phyloP scores from a whole-genome alignment of 1,140 invertebrate genomes.

The Heliconius hewitsoni region DNA sequence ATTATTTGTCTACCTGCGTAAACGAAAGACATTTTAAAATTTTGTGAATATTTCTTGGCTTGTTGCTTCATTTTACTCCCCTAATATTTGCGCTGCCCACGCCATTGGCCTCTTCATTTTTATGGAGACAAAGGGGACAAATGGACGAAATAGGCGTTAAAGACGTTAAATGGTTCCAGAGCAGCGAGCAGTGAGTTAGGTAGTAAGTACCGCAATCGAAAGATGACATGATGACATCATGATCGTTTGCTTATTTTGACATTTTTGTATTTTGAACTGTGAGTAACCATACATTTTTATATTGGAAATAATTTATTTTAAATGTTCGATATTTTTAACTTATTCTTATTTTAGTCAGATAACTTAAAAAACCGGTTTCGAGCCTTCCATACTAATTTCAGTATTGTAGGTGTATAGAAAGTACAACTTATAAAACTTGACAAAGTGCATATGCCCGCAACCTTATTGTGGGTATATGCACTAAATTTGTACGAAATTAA shows the following conservation, averaged over 20 bases:
- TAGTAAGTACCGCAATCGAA: neutral
- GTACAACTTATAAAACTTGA: too few species aligned
- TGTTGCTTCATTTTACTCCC: conserved; percentile 1
- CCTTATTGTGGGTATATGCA: too few species aligned
- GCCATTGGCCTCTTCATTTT: neutral
- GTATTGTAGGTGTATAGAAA: too few species aligned
- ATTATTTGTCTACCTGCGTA: neutral
- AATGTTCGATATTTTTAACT: too few species aligned
- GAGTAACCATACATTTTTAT: too few species aligned
- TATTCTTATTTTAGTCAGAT: too few species aligned
- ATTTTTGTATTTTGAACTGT: neutral
- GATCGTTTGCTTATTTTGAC: neutral
- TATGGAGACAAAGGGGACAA: neutral
- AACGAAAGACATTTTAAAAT: neutral
- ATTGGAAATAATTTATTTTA: too few species aligned
- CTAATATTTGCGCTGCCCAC: neutral
- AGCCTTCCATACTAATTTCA: too few species aligned
- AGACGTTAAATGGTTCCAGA: neutral
- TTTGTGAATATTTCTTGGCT: neutral
- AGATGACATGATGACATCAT: neutral
- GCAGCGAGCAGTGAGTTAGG: neutral
- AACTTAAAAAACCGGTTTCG: too few species aligned
- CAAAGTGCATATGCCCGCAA: too few species aligned
- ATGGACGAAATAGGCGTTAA: neutral
- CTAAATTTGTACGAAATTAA: too few species aligned